Base-by-base conservation (phyloP, 1,140 invertebrate genomes). In the Lethrus apterus region DNA sequence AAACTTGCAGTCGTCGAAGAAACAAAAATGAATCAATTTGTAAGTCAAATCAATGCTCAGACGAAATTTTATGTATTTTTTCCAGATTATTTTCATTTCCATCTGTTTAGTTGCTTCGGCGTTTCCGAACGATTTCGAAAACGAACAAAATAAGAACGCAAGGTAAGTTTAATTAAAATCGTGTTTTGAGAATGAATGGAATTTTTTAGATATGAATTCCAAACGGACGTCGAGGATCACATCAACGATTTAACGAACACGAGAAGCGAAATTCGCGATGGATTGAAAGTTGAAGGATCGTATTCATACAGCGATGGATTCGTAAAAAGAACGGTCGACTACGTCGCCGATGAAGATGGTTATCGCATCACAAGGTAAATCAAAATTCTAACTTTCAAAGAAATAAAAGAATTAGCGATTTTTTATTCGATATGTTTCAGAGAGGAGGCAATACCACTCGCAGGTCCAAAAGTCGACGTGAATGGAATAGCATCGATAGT, bases 231-330 rank as follows among this genome's bases (percentile, higher is more conserved):
- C 3, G 48, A 70, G 2, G 76, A 79, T 52, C 36, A 64, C 2
- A 76, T 78, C 46, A 70, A 68, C 50, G 75, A 75, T 46, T 60
- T 65, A 9, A 44, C 54, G 3, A 69, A 72, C 4, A 11, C 52
- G 0, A 58, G 75, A 3, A 51, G 68, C 18, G 76, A 77, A 58
- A 55, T 57, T 1, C 60, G 75, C 17, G 70, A 77, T 21, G 68
- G 68, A 2, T 63, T 67, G 7, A 69, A 67, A 19, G 64, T 70
- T 0, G 74, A 78, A 59, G 77, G 77, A 4, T 61, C 60, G 29
- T 79, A 79, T 54, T 70, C 69, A 14, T 79, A 78, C 58, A 69
- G 65, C 42, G 76, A 79, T 62, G 77, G 73, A 2, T 75, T 58
- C 46, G 67, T 70, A 47, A 58, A 59, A 34, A 64, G 73, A 9